These are phyloP conservation scores for Salticus scenicus DNA, from an alignment of 2,888 invertebrate species.

Conservation along the genomic window DNA sequence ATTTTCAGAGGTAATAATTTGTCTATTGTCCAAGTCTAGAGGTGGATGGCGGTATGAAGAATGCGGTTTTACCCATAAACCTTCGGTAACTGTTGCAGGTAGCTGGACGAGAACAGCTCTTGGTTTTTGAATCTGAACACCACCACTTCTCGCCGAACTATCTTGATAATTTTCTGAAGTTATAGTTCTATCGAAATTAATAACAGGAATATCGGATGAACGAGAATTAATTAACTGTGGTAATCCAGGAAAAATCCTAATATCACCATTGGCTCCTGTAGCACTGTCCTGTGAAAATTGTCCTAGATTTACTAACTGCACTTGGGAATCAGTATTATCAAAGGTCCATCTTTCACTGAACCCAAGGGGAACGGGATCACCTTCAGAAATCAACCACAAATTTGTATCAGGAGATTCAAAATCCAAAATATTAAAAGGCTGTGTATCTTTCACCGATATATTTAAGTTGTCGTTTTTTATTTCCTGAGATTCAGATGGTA, in stretches of 20 bases:
- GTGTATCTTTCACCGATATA: not conserved
- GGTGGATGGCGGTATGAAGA: constrained; percentile 16
- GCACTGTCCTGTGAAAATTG: too few relatives aligned
- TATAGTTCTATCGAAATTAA: not conserved
- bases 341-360: constrained; percentile 31
- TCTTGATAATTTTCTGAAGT: not conserved
- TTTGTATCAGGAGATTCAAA: not conserved
- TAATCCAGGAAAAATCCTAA: too few relatives aligned
- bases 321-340: constrained; percentile 19
- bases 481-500: not conserved
- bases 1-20: not conserved
- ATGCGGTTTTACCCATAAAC: constrained; percentile 49
- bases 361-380: constrained; percentile 37
- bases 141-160: not conserved
- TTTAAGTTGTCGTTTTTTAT: not conserved
- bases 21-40: constrained; percentile 13
- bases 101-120: constrained; percentile 39
- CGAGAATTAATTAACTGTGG: too few relatives aligned
- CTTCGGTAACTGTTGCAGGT: constrained; percentile 27
- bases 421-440: not conserved
- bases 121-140: not conserved
- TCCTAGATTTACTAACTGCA: constrained; percentile 13
- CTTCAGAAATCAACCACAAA: constrained; percentile 47
- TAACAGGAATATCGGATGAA: not conserved
- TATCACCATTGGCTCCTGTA: too few relatives aligned